Percentiles rank a stretch among this genome's conserved stretches.
These are phyloP conservation scores for Priocnemis perturbator DNA, from an alignment of 2,888 invertebrate species.

Conservation along the genomic window DNA sequence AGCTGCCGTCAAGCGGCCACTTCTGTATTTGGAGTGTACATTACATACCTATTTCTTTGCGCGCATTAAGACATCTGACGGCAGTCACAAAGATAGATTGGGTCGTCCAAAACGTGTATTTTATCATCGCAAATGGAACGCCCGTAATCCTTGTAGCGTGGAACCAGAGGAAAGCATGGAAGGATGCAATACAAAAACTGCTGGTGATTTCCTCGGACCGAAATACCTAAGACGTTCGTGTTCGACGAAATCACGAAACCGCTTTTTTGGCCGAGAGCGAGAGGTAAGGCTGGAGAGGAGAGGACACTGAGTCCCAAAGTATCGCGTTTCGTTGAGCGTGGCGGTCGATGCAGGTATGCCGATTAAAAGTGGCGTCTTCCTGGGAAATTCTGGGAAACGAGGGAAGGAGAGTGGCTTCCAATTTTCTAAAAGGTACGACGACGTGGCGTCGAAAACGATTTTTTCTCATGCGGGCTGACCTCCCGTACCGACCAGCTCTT, in stretches of 20 bases:
- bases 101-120: background rate
- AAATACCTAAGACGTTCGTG: background rate
- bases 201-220: no score
- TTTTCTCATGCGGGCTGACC: slow-evolving; percentile 59
- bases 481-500: slow-evolving; percentile 22
- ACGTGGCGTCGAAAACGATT: slow-evolving; percentile 9
- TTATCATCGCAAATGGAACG: no score
- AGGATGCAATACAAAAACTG: no score
- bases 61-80: no score
- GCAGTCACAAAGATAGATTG: no score
- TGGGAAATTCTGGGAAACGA: slow-evolving; percentile 27
- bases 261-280: slow-evolving; percentile 26
- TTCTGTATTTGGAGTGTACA: no score
- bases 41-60: no score
- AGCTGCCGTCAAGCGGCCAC: no score
- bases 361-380: slow-evolving; percentile 36
- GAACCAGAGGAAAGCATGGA: no score
- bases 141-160: no score
- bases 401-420: background rate
- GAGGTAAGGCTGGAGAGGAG: slow-evolving; percentile 8
- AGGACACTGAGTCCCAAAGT: slow-evolving; percentile 27
- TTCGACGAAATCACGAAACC: slow-evolving; percentile 31
- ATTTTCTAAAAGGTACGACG: slow-evolving; percentile 5
- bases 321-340: slow-evolving; percentile 44
- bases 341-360: slow-evolving; percentile 50